These are phyloP conservation scores for Adelosebastes latens DNA, from an alignment of 2,797 vertebrate genomes.

Conservation along the genomic window DNA sequence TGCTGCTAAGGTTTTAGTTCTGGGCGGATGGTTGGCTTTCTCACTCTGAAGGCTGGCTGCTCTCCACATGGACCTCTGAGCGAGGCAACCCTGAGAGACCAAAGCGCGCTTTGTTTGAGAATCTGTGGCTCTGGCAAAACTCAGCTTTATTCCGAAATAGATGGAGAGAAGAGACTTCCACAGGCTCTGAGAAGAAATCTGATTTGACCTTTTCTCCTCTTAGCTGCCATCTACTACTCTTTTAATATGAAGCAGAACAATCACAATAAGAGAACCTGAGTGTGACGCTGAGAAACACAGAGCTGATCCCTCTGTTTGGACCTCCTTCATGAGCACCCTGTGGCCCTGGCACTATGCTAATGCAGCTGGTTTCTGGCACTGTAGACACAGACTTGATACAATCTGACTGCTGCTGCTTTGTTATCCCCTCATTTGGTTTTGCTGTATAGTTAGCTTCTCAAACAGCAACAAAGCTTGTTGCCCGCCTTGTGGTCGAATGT, in stretches of 20 bases:
- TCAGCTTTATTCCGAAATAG: constrained; percentile 51
- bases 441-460: constrained; percentile 73
- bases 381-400: constrained; percentile 72
- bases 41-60: constrained; percentile 78
- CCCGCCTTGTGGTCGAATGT: constrained; percentile 61
- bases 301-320: constrained; percentile 61
- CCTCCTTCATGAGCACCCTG: constrained; percentile 65
- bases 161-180: constrained; percentile 53
- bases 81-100: constrained; percentile 62
- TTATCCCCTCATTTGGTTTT: constrained; percentile 67
- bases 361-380: constrained; percentile 75
- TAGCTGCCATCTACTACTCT: constrained; percentile 29
- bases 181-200: constrained; percentile 32
- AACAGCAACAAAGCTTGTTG: constrained; percentile 73
- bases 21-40: constrained; percentile 80
- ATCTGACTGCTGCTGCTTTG: constrained; percentile 77
- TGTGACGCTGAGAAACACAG: constrained; percentile 60
- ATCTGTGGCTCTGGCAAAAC: constrained; percentile 63
- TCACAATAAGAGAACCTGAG: constrained; percentile 52
- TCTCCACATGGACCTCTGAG: constrained; percentile 75
- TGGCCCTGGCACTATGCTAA: constrained; percentile 73
- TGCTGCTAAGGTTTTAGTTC: constrained; percentile 82
- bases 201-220: constrained; percentile 33
- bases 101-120: constrained; percentile 73
- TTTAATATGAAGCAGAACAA: constrained; percentile 43